These are phyloP conservation scores for Squalus acanthias DNA, from an alignment of 2,797 vertebrate species.

Conservation along the genomic window DNA sequence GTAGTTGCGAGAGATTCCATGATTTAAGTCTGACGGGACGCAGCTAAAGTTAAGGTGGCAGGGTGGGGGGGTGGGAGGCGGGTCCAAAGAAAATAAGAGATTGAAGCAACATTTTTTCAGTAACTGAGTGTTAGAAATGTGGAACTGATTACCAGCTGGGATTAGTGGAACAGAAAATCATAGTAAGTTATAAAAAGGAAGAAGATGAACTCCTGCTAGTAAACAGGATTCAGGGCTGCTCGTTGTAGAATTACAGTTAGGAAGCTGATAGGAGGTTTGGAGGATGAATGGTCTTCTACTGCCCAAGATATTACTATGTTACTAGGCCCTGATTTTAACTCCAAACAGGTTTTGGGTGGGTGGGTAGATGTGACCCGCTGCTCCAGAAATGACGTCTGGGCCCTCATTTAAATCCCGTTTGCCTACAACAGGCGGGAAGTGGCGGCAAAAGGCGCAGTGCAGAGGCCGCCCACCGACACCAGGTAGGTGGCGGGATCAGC, in stretches of 20 bases:
- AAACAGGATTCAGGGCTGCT: background rate
- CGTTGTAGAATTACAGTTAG: background rate
- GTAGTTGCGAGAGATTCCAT: background rate
- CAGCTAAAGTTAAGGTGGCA: background rate
- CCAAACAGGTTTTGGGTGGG: background rate
- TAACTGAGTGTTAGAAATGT: background rate
- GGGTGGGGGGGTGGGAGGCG: too few species aligned
- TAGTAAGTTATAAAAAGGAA: background rate
- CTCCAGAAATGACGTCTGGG: background rate
- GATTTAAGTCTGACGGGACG: background rate
- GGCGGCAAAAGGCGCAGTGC: background rate
- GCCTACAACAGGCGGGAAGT: background rate
- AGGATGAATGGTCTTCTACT: background rate
- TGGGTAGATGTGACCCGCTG: background rate
- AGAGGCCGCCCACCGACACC: background rate
- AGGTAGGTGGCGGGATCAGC: background rate
- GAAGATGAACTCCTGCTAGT: background rate
- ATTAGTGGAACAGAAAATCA: background rate
- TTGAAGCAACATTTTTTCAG: background rate
- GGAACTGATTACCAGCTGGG: background rate
- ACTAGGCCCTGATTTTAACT: background rate
- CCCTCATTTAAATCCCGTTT: background rate
- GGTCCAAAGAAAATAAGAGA: background rate
- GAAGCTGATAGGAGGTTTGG: background rate
- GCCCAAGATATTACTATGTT: background rate